Conservation (phyloP, 2,888 invertebrate species). For the Stenodema calcarata region DNA sequence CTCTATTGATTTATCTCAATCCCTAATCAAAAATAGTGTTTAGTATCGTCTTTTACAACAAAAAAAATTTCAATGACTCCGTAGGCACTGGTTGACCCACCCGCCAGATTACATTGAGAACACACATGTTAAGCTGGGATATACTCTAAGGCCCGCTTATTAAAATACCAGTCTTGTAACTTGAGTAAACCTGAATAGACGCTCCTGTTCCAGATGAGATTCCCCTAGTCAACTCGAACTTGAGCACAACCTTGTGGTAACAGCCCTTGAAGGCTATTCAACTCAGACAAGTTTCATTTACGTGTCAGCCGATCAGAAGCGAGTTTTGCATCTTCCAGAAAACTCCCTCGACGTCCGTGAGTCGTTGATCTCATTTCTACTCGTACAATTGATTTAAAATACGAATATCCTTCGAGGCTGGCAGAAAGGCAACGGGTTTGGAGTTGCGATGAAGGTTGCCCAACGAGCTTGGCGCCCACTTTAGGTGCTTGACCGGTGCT, state of each 20-base stretch:
- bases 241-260: not conserved
- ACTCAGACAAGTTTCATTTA: too few species aligned
- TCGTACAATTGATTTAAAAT: not conserved
- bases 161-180: too few species aligned
- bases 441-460: not conserved
- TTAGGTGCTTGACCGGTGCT: not conserved
- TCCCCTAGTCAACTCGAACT: not conserved
- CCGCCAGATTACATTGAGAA: too few species aligned
- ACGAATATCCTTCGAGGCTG: not conserved
- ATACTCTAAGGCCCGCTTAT: too few species aligned
- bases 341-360: not conserved
- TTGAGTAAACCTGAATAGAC: not conserved
- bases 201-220: not conserved
- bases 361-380: not conserved
- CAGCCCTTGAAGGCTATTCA: not conserved
- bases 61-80: too few species aligned
- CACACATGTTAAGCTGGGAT: too few species aligned
- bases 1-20: too few species aligned
- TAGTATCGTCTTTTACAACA: too few species aligned
- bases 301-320: not conserved
- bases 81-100: too few species aligned
- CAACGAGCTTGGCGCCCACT: not conserved
- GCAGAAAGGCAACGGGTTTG: not conserved
- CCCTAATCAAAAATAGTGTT: too few species aligned
- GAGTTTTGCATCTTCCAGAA: too few species aligned